Evolutionary conservation across 2,113 vertebrate species (phyloP), one percentile per base, ranked within the genome.

Genomic region (Sebastes fasciatus): DNA sequence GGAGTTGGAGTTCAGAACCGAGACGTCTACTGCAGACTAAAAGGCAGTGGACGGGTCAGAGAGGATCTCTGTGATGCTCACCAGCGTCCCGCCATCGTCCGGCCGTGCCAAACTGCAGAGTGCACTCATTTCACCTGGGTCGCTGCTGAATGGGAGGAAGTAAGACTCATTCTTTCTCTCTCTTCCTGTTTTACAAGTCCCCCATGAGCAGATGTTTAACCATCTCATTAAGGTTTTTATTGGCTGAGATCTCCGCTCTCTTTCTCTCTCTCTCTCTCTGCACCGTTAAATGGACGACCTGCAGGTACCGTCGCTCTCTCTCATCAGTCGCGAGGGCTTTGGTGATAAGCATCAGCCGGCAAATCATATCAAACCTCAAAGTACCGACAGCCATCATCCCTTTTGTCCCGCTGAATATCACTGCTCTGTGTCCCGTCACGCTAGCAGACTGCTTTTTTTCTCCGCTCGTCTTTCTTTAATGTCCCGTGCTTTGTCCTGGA

Each of bases 1-100:
- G 97, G 97, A 17, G 85, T 81, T 1, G 98, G 97, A 23, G 75
- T 94, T 61, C 97, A 97, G 93, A 94, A 83, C 4, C 95, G 98
- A 57, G 95, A 97, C 0, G 61, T 98, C 57, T 97, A 94, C 92
- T 99, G 98, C 73, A 90, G 96, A 69, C 88, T 96, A 13, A 94
- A 94, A 86, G 96, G 95, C 17, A 16, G 82, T 0, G 97, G 97
- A 2, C 91, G 6, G 9, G 95, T 98, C 72, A 52, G 83, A 2
- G 96, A 96, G 21, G 89, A 90, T 0, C 69, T 93, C 70, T 99
- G 98, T 8, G 52, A 92, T 2, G 49, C 0, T 0, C 79, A 5
- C 10, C 70, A 51, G 0, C 94, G 86, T 1, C 98, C 96, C 0
- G 1, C 79, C 0, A n/a, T 17, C 19, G 42, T 87, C 3, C 94